Base-by-base conservation (phyloP, 2,797 vertebrate species). In the Spheniscus humboldti region DNA sequence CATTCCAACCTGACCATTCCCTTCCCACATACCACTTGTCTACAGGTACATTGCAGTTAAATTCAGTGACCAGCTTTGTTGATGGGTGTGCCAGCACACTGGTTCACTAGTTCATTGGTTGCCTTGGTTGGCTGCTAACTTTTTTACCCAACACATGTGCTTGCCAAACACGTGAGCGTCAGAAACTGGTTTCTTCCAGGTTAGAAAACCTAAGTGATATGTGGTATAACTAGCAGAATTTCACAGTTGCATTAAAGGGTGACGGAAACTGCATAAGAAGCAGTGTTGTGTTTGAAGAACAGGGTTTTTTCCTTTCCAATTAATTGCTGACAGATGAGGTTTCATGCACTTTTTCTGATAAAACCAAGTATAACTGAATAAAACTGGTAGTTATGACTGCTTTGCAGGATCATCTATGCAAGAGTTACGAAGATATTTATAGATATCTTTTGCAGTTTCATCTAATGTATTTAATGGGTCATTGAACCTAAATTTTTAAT, bases 401-500 rank as follows among this genome's bases (percentile, higher is more conserved):
- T 72, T 86, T 64, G 27, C 53, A 74, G 60, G 41, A 41, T 87
- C 30, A 69, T 81, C 43, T 91, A 2, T 91, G 9, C 62, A 83
- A 57, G 52, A 50, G 50, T 43, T 75, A 91, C 79, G 56, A 94
- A 52, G 56, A 50, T 93, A 77, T 94, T 56, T 91, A 90, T 85
- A 77, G 63, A 53, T 67, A 15, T 5, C 19, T 90, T 92, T 71
- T 92, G 72, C 67, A 77, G 25, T 95, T 92, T 47, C 14, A 59
- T 85, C 60, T 60, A 63, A 69, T 2, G 0, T 90, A 60, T 88
- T 96, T 95, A 88, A 88, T 57, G 86, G 91, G 71, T 95, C 75
- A 73, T 43, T 87, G 85, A 95, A 85, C 52, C 10, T 85, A 50
- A 81, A 75, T 62, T 88, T 90, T 97, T 76, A 93, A 92, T 97